Evolutionary conservation across 1,140 invertebrate species (phyloP).

Genomic region (Pogonognathellus flavescens): DNA sequence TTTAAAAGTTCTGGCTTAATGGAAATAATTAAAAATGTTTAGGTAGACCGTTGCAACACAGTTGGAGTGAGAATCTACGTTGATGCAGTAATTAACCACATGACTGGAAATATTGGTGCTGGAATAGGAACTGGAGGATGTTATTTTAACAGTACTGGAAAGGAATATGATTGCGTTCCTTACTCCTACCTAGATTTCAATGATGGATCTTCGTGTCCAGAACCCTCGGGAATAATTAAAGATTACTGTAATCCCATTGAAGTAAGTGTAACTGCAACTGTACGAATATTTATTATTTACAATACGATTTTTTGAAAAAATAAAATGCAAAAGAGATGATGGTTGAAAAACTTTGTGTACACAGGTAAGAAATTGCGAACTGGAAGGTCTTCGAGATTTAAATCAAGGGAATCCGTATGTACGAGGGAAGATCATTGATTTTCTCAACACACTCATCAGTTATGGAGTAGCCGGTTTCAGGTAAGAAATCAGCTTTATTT

Average conservation of each 20-base stretch:
- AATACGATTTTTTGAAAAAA: too few relatives aligned
- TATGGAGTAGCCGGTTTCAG: conserved; percentile 85
- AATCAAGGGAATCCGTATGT: conserved; percentile 40
- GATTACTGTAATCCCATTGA: not conserved
- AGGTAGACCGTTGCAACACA: conserved; percentile 76
- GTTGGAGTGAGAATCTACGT: conserved; percentile 76
- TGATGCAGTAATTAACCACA: conserved; percentile 90
- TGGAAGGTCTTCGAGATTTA: conserved; percentile 54
- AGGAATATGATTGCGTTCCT: not conserved
- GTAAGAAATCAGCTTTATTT: conserved; percentile 8
- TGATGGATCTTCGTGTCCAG: not conserved
- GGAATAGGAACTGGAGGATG: conserved; percentile 74
- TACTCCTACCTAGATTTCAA: not conserved
- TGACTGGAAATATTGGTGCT: conserved; percentile 76
- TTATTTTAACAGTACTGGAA: conserved; percentile 22
- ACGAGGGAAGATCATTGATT: conserved; percentile 74
- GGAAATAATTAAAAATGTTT: too few relatives aligned
- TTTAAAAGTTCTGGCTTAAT: not conserved
- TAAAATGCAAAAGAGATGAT: conserved; percentile 1
- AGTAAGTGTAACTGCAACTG: conserved; percentile 45
- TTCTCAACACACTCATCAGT: conserved; percentile 80
- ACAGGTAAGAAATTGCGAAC: conserved; percentile 54
- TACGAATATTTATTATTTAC: too few relatives aligned
- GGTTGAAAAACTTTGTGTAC: not conserved
- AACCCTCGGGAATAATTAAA: not conserved